Base-by-base conservation (phyloP, 2,113 vertebrate genomes). In the Ptyas mucosa region DNA sequence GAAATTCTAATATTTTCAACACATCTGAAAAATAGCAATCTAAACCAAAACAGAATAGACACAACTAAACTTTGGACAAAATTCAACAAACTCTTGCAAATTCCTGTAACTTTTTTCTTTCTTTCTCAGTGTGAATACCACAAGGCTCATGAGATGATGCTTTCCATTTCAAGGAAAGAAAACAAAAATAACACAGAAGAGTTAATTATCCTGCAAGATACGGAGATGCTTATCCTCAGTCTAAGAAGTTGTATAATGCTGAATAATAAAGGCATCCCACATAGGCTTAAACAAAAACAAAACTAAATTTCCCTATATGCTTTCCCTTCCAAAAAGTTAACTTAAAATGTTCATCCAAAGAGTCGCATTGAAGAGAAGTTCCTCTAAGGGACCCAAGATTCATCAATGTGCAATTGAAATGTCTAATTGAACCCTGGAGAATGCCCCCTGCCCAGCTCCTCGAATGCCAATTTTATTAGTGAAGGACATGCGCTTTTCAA, bases 371-470 rank as follows among this genome's bases (percentile, higher is more conserved):
- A 43, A 54, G 26, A 87, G 29, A 61, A 90, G 90, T 52, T 89
- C 52, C 39, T 93, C 2, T 43, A 55, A 24, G 29, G 26, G 69
- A 54, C 57, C 3, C 51, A 0, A 85, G 43, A 5, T 93, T 61
- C 54, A 87, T 92, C 57, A 55, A 15, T 64, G 55, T 55, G 64
- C 51, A 53, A 51, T 81, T n/a, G 87, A 88, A 91, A 89, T 49
- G 54, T 85, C 86, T 92, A 94, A 94, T 91, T 91, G 69, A 91
- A 49, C 89, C 89, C 89, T 87, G 26, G 93, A 89, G 93, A 55
- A 92, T 58, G 61, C 26, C 85, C 88, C n/a, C 26, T 85, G 53
- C 86, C 58, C 51, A n/a, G 64, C 26, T 49, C 55, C 92, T 87
- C 46, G 26, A 91, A 69, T 93, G 29, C 57, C 91, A 93, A 91